Percentiles rank a stretch among this genome's conserved stretches.
These are phyloP conservation scores for Hydriomena furcata DNA, from an alignment of 2,888 invertebrate genomes.

Conservation along the genomic window DNA sequence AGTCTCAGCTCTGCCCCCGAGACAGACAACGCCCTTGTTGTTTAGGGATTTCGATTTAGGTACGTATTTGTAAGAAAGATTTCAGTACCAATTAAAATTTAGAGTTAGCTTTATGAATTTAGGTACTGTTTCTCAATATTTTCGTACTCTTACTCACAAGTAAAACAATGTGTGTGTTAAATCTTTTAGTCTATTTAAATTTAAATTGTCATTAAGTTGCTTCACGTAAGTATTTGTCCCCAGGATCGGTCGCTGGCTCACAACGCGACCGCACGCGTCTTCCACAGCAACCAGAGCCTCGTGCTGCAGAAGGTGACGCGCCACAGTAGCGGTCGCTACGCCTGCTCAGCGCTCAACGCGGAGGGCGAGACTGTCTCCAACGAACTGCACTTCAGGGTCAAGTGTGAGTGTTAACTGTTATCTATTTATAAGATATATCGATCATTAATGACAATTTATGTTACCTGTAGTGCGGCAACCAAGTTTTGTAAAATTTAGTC, in stretches of 20 bases:
- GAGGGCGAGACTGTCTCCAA: constrained; percentile 95
- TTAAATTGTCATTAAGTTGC: no score
- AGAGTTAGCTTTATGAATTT: background rate
- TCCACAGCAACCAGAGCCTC: constrained; percentile 95
- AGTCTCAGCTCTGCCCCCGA: constrained; percentile 6
- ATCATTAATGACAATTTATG: no score
- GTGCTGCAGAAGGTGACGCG: constrained; percentile 95
- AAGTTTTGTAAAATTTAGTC: background rate
- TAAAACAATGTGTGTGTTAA: no score
- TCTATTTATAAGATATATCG: no score
- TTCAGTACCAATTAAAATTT: background rate
- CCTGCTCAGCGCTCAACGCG: constrained; percentile 94
- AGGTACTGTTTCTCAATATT: no score
- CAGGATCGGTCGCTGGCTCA: constrained; percentile 92
- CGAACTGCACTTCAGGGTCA: constrained; percentile 91
- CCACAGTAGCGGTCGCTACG: constrained; percentile 93
- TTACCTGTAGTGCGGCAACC: background rate
- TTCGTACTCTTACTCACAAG: no score
- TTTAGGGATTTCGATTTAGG: constrained; percentile 4
- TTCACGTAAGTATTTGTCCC: no score
- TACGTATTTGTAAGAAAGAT: background rate
- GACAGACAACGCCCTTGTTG: constrained; percentile 5
- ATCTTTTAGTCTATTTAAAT: no score
- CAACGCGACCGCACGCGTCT: constrained; percentile 93
- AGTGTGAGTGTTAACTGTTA: constrained; percentile 94